phyloP scores from a whole-genome alignment of 2,888 invertebrate species.

The Volucella zonaria region DNA sequence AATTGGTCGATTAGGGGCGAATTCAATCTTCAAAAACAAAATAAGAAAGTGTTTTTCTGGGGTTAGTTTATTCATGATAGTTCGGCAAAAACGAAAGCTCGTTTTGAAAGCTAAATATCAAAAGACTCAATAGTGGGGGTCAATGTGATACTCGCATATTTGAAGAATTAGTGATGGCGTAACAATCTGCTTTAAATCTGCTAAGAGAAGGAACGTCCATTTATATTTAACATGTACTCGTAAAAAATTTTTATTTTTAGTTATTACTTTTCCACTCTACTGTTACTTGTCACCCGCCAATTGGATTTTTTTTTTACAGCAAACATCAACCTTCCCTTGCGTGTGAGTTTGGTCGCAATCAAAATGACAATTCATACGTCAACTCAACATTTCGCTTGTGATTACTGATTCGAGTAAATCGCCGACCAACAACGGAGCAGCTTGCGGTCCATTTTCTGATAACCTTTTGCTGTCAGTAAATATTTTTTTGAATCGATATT shows the following conservation, averaged over 20 bases:
- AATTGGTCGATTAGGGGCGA: no score
- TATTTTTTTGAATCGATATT: conserved; percentile 26
- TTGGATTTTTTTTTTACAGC: background rate
- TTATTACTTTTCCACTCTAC: conserved; percentile 6
- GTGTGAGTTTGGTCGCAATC: background rate
- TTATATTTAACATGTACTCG: no score
- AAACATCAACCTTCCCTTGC: background rate
- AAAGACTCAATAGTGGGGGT: no score
- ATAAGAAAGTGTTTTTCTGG: no score
- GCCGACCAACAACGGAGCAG: conserved; percentile 65
- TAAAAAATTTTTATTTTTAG: background rate
- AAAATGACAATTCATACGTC: conserved; percentile 5
- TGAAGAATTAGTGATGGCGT: no score
- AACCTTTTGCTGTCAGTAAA: conserved; percentile 54
- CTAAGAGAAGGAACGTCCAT: no score
- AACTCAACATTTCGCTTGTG: conserved; percentile 27
- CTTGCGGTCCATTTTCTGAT: conserved; percentile 45
- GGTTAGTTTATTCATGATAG: no score
- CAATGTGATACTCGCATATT: no score
- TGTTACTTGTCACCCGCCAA: background rate
- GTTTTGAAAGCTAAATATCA: no score
- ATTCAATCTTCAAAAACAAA: no score
- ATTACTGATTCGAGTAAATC: conserved; percentile 14
- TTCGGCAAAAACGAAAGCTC: no score
- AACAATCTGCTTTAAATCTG: no score